A percentile compares a stretch with the other conserved stretches of the same genome.
Evolutionary conservation across 1,140 invertebrate species (phyloP).

Genomic region (Zeugodacus cucurbitae): DNA sequence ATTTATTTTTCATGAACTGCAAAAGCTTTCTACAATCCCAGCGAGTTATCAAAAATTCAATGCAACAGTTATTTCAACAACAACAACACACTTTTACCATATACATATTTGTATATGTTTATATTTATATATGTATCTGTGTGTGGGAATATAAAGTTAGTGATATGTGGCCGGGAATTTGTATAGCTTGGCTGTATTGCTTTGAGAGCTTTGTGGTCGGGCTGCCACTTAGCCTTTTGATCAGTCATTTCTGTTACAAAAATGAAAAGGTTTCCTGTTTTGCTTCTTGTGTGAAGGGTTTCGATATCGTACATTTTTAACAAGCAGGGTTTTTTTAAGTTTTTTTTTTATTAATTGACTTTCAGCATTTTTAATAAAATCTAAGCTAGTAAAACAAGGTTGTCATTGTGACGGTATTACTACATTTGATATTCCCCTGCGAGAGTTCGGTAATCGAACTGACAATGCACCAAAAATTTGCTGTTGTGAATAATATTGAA

Average conservation of each 20-base stretch:
- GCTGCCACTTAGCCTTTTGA: not conserved
- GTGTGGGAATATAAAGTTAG: not conserved
- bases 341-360: too few relatives aligned
- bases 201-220: not conserved
- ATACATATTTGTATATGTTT: not conserved
- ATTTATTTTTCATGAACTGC: slow-evolving; percentile 25
- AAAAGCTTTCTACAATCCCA: not conserved
- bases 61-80: not conserved
- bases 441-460: too few relatives aligned
- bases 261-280: not conserved
- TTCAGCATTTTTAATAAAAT: too few relatives aligned
- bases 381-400: too few relatives aligned
- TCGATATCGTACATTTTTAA: not conserved
- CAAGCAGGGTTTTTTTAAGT: too few relatives aligned
- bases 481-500: too few relatives aligned
- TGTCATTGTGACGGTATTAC: too few relatives aligned
- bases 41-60: slow-evolving; percentile 21
- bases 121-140: not conserved
- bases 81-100: not conserved
- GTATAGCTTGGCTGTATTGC: not conserved
- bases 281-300: not conserved
- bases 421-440: too few relatives aligned
- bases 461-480: too few relatives aligned
- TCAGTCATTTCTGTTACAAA: not conserved
- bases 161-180: not conserved